A percentile compares a stretch with the other conserved stretches of the same genome.
phyloP scores from a whole-genome alignment of 2,888 invertebrate species.

The Petrolisthes cinctipes region DNA sequence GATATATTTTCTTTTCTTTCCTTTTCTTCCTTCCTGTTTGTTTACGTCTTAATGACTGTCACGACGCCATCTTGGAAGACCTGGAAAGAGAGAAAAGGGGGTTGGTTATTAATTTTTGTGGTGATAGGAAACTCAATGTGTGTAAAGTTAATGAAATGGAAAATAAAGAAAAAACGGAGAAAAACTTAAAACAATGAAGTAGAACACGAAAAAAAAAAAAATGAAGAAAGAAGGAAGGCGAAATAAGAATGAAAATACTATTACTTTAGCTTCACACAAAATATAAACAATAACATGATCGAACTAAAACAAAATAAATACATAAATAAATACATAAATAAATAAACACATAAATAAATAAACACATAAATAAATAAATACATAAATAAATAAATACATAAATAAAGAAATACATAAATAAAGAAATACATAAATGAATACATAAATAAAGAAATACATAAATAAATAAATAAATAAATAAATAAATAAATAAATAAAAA shows the following conservation, averaged over 20 bases:
- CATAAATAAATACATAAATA: too few relatives aligned
- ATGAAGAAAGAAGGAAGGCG: too few relatives aligned
- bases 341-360: too few relatives aligned
- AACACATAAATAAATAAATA: too few relatives aligned
- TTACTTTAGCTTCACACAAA: background rate
- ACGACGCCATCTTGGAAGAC: background rate
- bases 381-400: too few relatives aligned
- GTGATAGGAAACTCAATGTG: too few relatives aligned
- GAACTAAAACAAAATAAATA: too few relatives aligned
- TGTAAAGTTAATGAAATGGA: background rate
- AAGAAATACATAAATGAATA: too few relatives aligned
- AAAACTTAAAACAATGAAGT: background rate
- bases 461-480: background rate
- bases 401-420: too few relatives aligned
- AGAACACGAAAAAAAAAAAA: background rate
- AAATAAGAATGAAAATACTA: background rate
- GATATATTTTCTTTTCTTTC: background rate
- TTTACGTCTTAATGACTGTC: background rate
- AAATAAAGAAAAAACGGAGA: background rate
- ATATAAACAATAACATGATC: too few relatives aligned
- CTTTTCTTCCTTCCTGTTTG: background rate
- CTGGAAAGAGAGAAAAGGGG: background rate
- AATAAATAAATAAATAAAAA: background rate
- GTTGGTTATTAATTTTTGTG: too few relatives aligned
- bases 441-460: too few relatives aligned